These are phyloP conservation scores for Varroa destructor DNA, from an alignment of 1,140 invertebrate species.

Conservation along the genomic window DNA sequence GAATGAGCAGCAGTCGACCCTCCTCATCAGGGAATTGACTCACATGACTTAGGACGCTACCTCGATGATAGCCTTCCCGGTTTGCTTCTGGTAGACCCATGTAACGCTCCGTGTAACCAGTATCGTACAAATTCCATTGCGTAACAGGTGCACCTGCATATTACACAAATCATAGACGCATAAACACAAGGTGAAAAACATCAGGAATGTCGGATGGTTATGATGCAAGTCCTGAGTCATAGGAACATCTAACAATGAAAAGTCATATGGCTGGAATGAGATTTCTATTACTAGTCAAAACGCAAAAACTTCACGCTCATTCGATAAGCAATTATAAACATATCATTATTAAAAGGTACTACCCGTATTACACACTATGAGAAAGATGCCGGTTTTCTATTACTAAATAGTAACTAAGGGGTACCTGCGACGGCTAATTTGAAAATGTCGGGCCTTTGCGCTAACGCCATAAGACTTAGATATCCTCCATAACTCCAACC, in stretches of 20 bases:
- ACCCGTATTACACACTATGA: no score
- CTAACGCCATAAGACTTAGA: constrained; percentile 45
- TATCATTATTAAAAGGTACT: no score
- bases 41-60: constrained; percentile 61
- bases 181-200: no score
- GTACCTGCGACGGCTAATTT: constrained; percentile 38
- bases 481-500: constrained; percentile 87
- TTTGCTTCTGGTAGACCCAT: constrained; percentile 81
- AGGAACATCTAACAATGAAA: not conserved
- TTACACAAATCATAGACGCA: constrained; percentile 47
- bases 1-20: constrained; percentile 85
- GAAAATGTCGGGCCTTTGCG: constrained; percentile 44
- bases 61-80: constrained; percentile 58
- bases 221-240: not conserved
- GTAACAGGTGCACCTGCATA: constrained; percentile 94
- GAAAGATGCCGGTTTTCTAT: no score
- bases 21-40: constrained; percentile 84
- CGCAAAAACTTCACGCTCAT: no score
- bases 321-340: no score
- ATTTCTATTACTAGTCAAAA: no score
- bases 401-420: not conserved
- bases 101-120: constrained; percentile 92
- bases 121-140: constrained; percentile 84
- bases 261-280: not conserved
- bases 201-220: not conserved